Evolutionary conservation across 2,888 invertebrate species (phyloP), one percentile per base, ranked within the genome.

Genomic region (Drosophila tanythrix): DNA sequence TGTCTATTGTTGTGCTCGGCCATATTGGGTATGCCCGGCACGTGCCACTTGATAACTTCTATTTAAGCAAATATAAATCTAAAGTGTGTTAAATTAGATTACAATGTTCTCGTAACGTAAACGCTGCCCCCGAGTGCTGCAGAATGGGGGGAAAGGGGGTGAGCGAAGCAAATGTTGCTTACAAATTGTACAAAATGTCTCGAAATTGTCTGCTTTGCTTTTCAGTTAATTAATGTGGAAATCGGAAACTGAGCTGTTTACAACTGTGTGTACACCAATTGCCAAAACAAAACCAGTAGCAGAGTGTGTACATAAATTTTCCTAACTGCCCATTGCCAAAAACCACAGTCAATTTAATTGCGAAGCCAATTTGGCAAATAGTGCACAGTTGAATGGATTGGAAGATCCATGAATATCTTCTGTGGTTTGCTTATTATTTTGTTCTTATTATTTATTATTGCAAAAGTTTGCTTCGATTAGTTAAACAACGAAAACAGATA

Each of bases 21-120:
- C 29, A 4, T 35, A 59, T 73, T 81, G 68, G 56, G 67, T 68
- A 88, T 90, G 87, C 88, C 43, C 57, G 71, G 76, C 88, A 88
- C 88, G 88, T 88, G 72, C 80, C 79, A 77, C 70, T 76, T 69
- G 83, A 88, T 90, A 90, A 88, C 83, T 88, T 90, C 90, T 82
- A 88, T 88, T 88, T 90, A 88, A 90, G 87, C 87, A 90, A 88
- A 88, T 90, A 88, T 88, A 88, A 90, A 90, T 88, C 87, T 86
- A 88, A 88, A 88, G 89, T 89, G 90, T 86, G 88, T 83, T 90
- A 88, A 88, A 88, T 90, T 88, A 87, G 87, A 90, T 88, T 88
- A 90, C 83, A 88, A 88, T 85, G 88, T 88, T 89, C 83, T 85
- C 86, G 81, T 86, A 86, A 83, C 79, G 71, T 70, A 76, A 85